Evolutionary conservation across 1,140 invertebrate genomes (phyloP), one percentile per base, ranked within the genome.

Genomic region (Metaphire vulgaris): DNA sequence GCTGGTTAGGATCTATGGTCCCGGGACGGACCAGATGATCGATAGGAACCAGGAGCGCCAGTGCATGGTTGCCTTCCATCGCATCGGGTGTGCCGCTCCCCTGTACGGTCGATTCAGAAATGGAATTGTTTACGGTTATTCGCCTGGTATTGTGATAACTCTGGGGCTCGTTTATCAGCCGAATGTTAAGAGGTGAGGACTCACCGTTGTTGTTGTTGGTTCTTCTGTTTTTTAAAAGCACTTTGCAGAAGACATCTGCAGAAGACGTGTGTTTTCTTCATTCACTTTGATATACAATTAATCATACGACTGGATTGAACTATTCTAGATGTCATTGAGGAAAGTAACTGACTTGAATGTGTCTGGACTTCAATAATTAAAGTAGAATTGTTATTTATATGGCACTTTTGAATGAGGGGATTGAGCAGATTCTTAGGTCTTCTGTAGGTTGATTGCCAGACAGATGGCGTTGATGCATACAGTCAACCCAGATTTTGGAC

Each of bases 71-170:
- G 72, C 80, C 31, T 71, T 81, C 85, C 91, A 80, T 96, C 79
- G 90, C 92, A 89, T 90, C 79, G 92, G 92, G 16, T 89, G 93
- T 79, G 93, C 93, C 79, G 92, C 95, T 74, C 89, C 90, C 72
- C 87, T 99, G 56, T 96, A 95, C 88, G 94, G 93, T 66, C 91
- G 91, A 32, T 99, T 99, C 87, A 89, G 91, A 77, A 99, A 99
- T 89, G 97, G 97, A 30, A 88, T 99, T 77, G 92, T 91, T 28
- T 99, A 98, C 86, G 91, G 95, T 86, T 99, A 91, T 87, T 89
- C 94, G 78, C 90, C 91, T 79, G 97, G 97, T 41, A 88, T 89
- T 74, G 92, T 92, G 28, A 83, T 98, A 15, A 91, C 90, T 79
- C 85, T 88, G 29, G 88, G 91, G 41, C 90, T 89, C 78, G 91